Evolutionary conservation across 2,888 invertebrate species (phyloP).

Genomic region (Camponotus fellah): DNA sequence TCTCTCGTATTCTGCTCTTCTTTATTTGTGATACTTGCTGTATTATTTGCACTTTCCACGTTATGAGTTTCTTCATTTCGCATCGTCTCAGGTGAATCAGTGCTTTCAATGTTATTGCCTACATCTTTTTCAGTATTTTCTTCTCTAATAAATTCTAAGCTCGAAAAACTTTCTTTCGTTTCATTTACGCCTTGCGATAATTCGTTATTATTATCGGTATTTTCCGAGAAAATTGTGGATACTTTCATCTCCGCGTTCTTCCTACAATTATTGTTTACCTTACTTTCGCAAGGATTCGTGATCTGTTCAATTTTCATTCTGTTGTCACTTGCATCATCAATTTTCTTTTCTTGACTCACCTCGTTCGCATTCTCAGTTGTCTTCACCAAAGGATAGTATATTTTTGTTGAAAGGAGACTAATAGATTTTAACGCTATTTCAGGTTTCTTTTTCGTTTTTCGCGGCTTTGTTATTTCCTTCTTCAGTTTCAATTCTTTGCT

Average conservation of each 20-base stretch:
- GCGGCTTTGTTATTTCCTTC: conserved; percentile 59
- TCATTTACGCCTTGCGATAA: background rate
- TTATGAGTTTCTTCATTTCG: background rate
- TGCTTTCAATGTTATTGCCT: background rate
- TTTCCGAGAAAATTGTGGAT: background rate
- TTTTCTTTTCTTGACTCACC: background rate
- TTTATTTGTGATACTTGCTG: background rate
- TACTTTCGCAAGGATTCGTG: background rate
- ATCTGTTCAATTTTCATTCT: background rate
- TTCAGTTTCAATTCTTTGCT: conserved; percentile 80
- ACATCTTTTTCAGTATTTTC: background rate
- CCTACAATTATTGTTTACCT: background rate
- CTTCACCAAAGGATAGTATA: background rate
- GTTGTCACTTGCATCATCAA: background rate
- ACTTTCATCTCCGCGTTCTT: background rate
- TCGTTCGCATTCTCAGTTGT: background rate
- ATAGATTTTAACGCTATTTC: background rate
- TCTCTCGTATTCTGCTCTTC: background rate
- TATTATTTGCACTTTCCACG: background rate
- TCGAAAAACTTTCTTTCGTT: background rate
- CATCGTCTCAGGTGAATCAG: background rate
- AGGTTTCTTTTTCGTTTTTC: conserved; percentile 20
- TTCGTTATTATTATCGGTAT: background rate
- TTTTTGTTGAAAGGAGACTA: background rate
- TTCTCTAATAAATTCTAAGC: background rate